Percentiles rank a stretch among this genome's conserved stretches.
Evolutionary conservation across 2,888 invertebrate genomes (phyloP).

Genomic region (Dolichopus griseipennis): DNA sequence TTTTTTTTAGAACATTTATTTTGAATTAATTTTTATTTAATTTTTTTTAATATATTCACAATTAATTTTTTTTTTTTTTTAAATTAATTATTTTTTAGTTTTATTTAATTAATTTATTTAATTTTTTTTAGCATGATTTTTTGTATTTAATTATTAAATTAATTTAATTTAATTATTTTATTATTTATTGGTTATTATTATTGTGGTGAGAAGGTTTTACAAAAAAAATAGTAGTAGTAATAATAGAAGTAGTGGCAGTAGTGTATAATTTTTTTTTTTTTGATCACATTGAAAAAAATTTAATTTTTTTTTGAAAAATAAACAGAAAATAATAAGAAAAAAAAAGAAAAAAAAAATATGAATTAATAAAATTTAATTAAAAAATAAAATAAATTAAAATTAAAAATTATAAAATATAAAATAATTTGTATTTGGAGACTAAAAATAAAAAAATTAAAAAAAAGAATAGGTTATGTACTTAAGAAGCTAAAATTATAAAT

Average conservation of each 20-base stretch:
- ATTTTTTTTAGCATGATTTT: constrained; percentile 12
- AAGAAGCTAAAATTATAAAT: neutral
- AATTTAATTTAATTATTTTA: too few species aligned
- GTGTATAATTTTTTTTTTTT: too few species aligned
- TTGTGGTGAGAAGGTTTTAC: too few species aligned
- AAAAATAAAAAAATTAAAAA: neutral
- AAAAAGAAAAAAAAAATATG: constrained; percentile 18
- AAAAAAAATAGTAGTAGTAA: neutral
- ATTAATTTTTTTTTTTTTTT: constrained; percentile 16
- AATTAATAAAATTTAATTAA: constrained; percentile 2
- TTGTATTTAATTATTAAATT: neutral
- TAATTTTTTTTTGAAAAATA: constrained; percentile 21
- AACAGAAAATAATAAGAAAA: constrained; percentile 22
- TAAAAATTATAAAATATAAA: neutral
- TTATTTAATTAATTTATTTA: constrained; percentile 16
- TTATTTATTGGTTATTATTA: too few species aligned
- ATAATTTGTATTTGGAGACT: neutral
- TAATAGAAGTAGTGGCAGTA: neutral
- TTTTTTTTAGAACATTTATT: constrained; percentile 12
- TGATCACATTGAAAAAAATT: constrained; percentile 17
- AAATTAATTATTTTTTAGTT: too few species aligned
- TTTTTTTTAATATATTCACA: constrained; percentile 19
- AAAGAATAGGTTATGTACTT: neutral
- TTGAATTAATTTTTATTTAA: constrained; percentile 11
- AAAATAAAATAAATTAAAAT: neutral